A percentile compares a stretch with the other conserved stretches of the same genome.
Evolutionary conservation across 2,113 vertebrate genomes (phyloP).

Genomic region (Peromyscus leucopus): DNA sequence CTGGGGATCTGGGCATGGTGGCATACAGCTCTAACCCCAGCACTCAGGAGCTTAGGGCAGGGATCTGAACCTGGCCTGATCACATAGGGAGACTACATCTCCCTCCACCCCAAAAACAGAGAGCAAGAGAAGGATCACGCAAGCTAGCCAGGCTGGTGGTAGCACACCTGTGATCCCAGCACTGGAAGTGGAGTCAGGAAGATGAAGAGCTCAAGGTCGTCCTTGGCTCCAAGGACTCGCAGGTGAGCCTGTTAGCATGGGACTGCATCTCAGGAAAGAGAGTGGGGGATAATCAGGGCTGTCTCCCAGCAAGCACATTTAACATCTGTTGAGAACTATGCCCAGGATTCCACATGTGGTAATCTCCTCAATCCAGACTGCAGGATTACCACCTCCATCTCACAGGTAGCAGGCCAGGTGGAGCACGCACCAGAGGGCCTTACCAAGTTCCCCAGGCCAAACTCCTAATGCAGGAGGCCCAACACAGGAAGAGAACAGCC

Average conservation of each 20-base stretch:
- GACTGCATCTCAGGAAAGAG: background rate
- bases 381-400: background rate
- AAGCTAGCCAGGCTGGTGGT: background rate
- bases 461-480: background rate
- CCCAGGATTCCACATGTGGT: background rate
- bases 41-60: background rate
- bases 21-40: background rate
- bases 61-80: too few relatives aligned
- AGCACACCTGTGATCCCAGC: background rate
- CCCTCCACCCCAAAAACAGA: background rate
- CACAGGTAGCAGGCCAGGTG: background rate
- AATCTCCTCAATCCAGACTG: background rate
- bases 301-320: background rate
- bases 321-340: background rate
- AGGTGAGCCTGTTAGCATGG: background rate
- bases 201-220: background rate
- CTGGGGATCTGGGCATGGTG: background rate
- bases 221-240: background rate
- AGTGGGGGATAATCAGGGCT: background rate
- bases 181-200: too few relatives aligned
- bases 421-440: background rate
- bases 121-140: background rate
- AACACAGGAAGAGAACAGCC: accelerated
- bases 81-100: background rate
- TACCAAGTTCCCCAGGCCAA: background rate